Percentiles rank a stretch among this genome's conserved stretches.
Conservation (phyloP, 2,888 invertebrate species). For the Aspidiotus rigidus region DNA sequence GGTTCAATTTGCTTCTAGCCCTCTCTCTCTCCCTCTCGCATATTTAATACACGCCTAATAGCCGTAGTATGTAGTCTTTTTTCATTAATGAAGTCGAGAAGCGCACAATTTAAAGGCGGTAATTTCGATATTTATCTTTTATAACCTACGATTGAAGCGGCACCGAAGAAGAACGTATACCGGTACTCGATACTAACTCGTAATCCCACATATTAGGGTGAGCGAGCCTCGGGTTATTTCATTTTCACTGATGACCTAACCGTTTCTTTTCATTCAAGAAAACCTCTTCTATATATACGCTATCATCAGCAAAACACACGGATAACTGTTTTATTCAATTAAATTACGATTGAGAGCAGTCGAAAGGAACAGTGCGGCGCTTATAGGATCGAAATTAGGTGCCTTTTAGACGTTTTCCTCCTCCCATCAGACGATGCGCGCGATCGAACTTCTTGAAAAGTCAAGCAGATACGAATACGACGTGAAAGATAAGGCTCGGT, state of each 20-base stretch:
- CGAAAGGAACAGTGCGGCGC: slow-evolving; percentile 5
- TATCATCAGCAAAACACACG: slow-evolving; percentile 3
- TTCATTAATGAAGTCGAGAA: slow-evolving; percentile 13
- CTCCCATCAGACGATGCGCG: too few species aligned
- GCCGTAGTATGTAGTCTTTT: too few species aligned
- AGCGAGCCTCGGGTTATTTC: slow-evolving; percentile 20
- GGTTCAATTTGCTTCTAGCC: not conserved
- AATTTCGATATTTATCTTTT: slow-evolving; percentile 31
- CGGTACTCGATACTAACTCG: too few species aligned
- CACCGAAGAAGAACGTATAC: not conserved
- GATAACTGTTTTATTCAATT: slow-evolving; percentile 32
- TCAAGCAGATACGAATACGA: too few species aligned
- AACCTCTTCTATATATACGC: slow-evolving; percentile 18
- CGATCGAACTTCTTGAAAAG: too few species aligned
- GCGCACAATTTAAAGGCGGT: slow-evolving; percentile 27
- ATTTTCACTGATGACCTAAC: slow-evolving; percentile 31
- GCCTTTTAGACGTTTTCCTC: slow-evolving; percentile 13
- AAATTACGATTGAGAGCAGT: slow-evolving; percentile 30
- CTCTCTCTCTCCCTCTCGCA: not conserved
- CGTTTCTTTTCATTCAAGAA: slow-evolving; percentile 32
- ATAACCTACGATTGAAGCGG: slow-evolving; percentile 20
- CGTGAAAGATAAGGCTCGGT: too few species aligned
- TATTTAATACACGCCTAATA: too few species aligned
- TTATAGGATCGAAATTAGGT: slow-evolving; percentile 13
- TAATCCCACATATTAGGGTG: not conserved